Conservation (phyloP, 1,140 invertebrate genomes). For the Hyposmocoma kahamanoa region DNA sequence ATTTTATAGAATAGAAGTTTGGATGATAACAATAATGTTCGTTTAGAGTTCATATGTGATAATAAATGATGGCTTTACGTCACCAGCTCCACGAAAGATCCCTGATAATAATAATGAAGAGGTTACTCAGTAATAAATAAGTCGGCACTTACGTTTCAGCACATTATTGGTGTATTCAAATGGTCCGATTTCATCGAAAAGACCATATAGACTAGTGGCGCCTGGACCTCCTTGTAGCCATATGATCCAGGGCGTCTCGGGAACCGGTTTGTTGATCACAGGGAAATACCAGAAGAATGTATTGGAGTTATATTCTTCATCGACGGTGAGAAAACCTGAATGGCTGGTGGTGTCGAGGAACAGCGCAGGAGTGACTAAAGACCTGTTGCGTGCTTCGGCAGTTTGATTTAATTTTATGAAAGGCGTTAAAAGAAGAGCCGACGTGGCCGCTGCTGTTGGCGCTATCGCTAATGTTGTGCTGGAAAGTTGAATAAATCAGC, state of each 20-base stretch:
- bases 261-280: conserved; percentile 54
- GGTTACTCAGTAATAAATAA: no score
- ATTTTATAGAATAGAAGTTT: no score
- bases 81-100: no score
- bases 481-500: no score
- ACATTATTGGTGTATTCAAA: conserved; percentile 48
- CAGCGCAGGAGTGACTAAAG: conserved; percentile 30
- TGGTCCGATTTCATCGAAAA: conserved; percentile 81
- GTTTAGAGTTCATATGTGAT: no score
- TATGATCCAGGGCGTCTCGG: conserved; percentile 80
- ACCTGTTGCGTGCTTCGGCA: conserved; percentile 28
- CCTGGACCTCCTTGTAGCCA: conserved; percentile 89
- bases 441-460: not conserved
- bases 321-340: conserved; percentile 68
- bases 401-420: conserved; percentile 30
- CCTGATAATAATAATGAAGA: no score
- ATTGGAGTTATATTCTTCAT: conserved; percentile 82
- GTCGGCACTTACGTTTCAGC: conserved; percentile 33
- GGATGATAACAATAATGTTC: no score
- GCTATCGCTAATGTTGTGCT: not conserved
- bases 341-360: conserved; percentile 40
- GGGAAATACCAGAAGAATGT: conserved; percentile 93
- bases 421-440: conserved; percentile 35
- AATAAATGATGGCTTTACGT: no score
- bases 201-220: conserved; percentile 77